Evolutionary conservation across 2,888 invertebrate species (phyloP).

Genomic region (Spicauda simplicius): DNA sequence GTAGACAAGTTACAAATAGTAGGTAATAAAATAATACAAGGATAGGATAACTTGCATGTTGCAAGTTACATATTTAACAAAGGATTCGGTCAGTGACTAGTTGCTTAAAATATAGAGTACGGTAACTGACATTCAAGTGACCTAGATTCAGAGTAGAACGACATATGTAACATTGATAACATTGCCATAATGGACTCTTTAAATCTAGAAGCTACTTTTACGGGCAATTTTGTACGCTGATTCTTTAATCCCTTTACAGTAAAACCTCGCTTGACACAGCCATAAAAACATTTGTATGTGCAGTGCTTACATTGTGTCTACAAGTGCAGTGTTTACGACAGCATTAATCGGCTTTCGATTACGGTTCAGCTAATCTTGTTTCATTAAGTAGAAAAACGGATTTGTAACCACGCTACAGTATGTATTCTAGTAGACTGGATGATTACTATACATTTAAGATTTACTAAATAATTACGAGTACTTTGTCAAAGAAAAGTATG

Average conservation of each 20-base stretch:
- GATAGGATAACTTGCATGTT: too few species aligned
- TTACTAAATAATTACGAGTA: not conserved
- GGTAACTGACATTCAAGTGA: too few species aligned
- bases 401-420: not conserved
- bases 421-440: not conserved
- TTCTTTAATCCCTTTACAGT: constrained; percentile 14
- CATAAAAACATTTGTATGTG: not conserved
- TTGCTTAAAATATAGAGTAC: too few species aligned
- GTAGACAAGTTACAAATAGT: too few species aligned
- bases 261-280: not conserved
- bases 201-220: constrained; percentile 4
- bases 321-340: constrained; percentile 11
- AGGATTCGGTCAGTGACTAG: too few species aligned
- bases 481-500: too few species aligned
- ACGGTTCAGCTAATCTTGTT: constrained; percentile 23
- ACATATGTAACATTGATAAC: too few species aligned
- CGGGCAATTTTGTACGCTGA: constrained; percentile 16
- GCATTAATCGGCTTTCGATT: constrained; percentile 21
- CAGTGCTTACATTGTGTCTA: constrained; percentile 1
- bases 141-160: too few species aligned
- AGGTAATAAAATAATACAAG: too few species aligned
- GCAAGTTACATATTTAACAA: too few species aligned
- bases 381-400: constrained; percentile 22
- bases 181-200: not conserved
- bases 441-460: not conserved